phyloP scores from a whole-genome alignment of 92 coral and sea anemone species.

The Phymanthus crucifer region DNA sequence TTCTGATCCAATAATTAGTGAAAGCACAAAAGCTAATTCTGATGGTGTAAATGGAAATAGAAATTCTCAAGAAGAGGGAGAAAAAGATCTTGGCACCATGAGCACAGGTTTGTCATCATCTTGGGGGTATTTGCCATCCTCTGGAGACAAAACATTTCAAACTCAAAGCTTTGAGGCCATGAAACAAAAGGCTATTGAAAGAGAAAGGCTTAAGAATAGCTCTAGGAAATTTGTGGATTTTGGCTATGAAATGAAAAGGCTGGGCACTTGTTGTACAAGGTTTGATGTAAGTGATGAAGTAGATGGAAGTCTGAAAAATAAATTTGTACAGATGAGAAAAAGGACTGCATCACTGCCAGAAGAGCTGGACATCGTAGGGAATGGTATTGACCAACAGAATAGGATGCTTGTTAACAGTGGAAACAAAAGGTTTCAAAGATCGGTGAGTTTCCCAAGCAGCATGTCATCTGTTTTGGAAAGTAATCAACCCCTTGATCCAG shows the following conservation, averaged over 20 bases:
- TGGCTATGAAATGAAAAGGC: constrained; percentile 40
- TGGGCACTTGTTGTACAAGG: constrained; percentile 60
- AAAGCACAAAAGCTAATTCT: not conserved
- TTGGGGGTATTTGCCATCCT: constrained; percentile 67
- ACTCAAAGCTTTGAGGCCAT: constrained; percentile 69
- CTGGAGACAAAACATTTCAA: constrained; percentile 56
- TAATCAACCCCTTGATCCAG: not conserved
- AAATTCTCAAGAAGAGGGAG: constrained; percentile 2
- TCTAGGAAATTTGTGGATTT: constrained; percentile 19
- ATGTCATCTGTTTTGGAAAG: constrained; percentile 23
- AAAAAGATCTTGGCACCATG: constrained; percentile 22
- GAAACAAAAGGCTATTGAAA: constrained; percentile 39
- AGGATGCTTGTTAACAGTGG: not conserved
- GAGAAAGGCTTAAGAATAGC: constrained; percentile 29
- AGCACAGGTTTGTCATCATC: constrained; percentile 64
- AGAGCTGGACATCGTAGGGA: not conserved
- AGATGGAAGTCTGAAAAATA: constrained; percentile 8
- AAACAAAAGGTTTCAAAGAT: constrained; percentile 37
- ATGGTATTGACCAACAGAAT: constrained; percentile 6
- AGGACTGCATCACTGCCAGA: constrained; percentile 52
- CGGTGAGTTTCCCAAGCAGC: constrained; percentile 65
- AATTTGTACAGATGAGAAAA: constrained; percentile 12
- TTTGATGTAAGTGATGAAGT: constrained; percentile 62
- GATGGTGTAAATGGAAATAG: constrained; percentile 14
- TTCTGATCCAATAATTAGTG: constrained; percentile 4